Base-by-base conservation (phyloP, 2,888 invertebrate genomes). In the Zaprionus obscuricornis region DNA sequence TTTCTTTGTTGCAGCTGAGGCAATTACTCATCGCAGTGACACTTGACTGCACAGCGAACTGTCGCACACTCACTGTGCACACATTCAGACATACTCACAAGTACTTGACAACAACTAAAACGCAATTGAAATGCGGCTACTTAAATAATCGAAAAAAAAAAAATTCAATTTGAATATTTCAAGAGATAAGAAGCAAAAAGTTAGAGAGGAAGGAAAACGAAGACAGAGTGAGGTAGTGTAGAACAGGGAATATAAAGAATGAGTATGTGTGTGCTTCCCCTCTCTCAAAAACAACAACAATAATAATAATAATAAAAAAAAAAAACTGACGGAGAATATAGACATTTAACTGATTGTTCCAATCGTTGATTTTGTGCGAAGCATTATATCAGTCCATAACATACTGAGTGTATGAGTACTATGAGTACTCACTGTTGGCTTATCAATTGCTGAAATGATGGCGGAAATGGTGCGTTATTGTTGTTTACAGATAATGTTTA, bases 391-490 rank as follows among this genome's bases (percentile, higher is more conserved):
- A 78, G 73, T 22, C 52, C 49, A 63, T 66, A 74, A 81, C 65
- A 64, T 63, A 72, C 66, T 39, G 73, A 40, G 34, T 43, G 26
- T 13, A 45, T 17, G 29, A 43, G 22, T 45, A 47, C 52, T 27
- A 26, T 47, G 52, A 29, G 29, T 40, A 47, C 76, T 52, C 47
- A 34, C 63, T 65, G 56, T 45, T 46, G 29, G 39, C 60, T 78
- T 85, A 85, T 85, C 85, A 63, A 47, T 37, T 50, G 68, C 47
- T 62, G 49, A 51, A 62, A 81, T 88, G 81, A 87, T 76, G 86
- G 88, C 88, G 87, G 87, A 87, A 88, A 82, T 88, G 76, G 74
- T 71, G 73, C 72, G 54, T 59, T 82, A 74, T 74, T 67, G 63
- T 66, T 59, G 58, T 51, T 57, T 43, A 24, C 59, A 59, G 81